Evolutionary conservation across 1,140 invertebrate species (phyloP).

Genomic region (Aleiodes sp.): DNA sequence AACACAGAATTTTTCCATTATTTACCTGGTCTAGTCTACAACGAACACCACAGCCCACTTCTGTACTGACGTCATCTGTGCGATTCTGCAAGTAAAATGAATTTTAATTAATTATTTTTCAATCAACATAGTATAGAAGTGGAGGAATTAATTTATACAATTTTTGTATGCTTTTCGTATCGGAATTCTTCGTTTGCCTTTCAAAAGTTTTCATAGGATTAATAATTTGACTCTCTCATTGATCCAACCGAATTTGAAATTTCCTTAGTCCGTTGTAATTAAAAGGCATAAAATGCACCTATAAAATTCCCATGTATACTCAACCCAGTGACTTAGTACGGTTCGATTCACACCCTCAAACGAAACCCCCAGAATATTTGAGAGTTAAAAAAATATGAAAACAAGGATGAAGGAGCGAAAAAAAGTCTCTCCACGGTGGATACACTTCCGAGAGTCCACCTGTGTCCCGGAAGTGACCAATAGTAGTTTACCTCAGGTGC

Average conservation of each 20-base stretch:
- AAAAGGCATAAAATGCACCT: conserved; percentile 5
- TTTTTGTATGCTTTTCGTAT: too few relatives aligned
- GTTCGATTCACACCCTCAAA: conserved; percentile 47
- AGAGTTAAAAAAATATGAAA: neutral
- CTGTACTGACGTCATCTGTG: conserved; percentile 70
- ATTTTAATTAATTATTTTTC: conserved; percentile 11
- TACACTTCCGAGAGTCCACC: conserved; percentile 41
- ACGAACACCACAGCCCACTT: conserved; percentile 71
- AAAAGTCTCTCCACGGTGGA: conserved; percentile 14
- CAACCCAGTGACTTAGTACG: conserved; percentile 26
- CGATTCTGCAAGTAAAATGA: conserved; percentile 69
- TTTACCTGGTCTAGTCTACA: conserved; percentile 70
- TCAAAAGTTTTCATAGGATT: too few relatives aligned
- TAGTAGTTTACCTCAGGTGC: conserved; percentile 48
- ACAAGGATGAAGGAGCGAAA: conserved; percentile 11
- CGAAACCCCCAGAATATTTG: neutral
- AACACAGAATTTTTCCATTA: conserved; percentile 13
- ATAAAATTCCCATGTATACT: conserved; percentile 20
- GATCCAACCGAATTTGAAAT: neutral
- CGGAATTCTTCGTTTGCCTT: too few relatives aligned
- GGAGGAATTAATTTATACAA: neutral
- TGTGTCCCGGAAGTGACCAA: conserved; percentile 53
- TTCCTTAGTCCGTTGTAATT: neutral
- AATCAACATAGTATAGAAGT: neutral
- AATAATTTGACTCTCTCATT: too few relatives aligned